phyloP scores from a whole-genome alignment of 2,888 invertebrate genomes.

The Metalampra italica region DNA sequence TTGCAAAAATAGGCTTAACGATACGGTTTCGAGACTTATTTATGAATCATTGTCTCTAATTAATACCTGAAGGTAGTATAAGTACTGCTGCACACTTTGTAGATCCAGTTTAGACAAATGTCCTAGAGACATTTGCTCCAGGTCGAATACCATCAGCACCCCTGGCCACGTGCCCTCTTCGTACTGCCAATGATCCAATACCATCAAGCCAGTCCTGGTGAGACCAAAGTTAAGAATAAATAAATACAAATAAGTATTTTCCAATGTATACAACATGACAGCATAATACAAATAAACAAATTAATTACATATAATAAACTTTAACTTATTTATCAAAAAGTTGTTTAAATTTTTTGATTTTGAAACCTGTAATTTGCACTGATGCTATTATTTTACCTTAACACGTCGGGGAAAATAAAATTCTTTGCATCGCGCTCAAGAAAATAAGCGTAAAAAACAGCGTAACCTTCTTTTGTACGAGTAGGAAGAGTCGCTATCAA shows the following conservation, averaged over 20 bases:
- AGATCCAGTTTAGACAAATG: slow-evolving; percentile 80
- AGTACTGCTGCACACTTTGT: slow-evolving; percentile 79
- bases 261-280: no score
- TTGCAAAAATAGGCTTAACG: no score
- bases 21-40: no score
- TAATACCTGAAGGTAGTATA: slow-evolving; percentile 79
- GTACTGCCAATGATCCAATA: slow-evolving; percentile 69
- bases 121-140: slow-evolving; percentile 75
- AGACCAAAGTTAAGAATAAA: slow-evolving; percentile 9
- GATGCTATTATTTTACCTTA: slow-evolving; percentile 58
- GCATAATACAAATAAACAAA: no score
- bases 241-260: no score
- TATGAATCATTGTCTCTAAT: no score
- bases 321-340: background rate
- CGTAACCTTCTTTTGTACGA: slow-evolving; percentile 71
- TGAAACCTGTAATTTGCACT: no score
- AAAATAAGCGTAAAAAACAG: slow-evolving; percentile 64
- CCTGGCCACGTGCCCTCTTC: slow-evolving; percentile 77
- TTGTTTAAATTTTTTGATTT: no score
- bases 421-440: slow-evolving; percentile 74
- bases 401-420: slow-evolving; percentile 61
- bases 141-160: slow-evolving; percentile 79
- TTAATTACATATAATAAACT: background rate
- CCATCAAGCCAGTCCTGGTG: slow-evolving; percentile 60
- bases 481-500: slow-evolving; percentile 44